Conservation (phyloP, 1,140 invertebrate species). For the Maniola jurtina region DNA sequence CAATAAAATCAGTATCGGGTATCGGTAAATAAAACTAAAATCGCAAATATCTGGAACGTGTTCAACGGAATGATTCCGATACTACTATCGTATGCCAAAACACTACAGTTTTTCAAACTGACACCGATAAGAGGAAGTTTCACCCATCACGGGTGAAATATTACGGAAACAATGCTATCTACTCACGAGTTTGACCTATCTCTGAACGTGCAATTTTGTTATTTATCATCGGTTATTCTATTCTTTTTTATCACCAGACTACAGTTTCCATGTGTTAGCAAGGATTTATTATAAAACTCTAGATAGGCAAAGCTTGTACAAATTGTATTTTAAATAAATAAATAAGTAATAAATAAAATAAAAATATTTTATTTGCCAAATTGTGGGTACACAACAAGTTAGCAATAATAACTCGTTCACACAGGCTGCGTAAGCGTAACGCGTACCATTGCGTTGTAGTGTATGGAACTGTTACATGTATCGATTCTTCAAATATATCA, state of each 20-base stretch:
- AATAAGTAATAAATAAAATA: no score
- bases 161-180: slow-evolving; percentile 25
- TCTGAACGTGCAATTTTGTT: not conserved
- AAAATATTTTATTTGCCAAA: no score
- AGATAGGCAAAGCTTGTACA: no score
- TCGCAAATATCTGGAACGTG: slow-evolving; percentile 32
- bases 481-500: no score
- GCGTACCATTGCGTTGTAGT: no score
- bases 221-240: slow-evolving; percentile 1
- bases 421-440: no score
- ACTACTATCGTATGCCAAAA: slow-evolving; percentile 35
- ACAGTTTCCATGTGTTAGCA: not conserved
- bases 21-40: slow-evolving; percentile 21
- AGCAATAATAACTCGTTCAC: no score
- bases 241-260: not conserved
- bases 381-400: no score
- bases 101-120: slow-evolving; percentile 37
- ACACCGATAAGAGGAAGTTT: slow-evolving; percentile 34
- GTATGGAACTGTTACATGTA: no score
- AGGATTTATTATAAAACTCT: not conserved
- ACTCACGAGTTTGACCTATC: slow-evolving; percentile 18
- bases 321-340: no score
- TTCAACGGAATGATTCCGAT: slow-evolving; percentile 33
- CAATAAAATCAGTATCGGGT: slow-evolving; percentile 21
- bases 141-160: slow-evolving; percentile 26